Conservation (phyloP, 2,888 invertebrate genomes). For the Phaonia tiefii region DNA sequence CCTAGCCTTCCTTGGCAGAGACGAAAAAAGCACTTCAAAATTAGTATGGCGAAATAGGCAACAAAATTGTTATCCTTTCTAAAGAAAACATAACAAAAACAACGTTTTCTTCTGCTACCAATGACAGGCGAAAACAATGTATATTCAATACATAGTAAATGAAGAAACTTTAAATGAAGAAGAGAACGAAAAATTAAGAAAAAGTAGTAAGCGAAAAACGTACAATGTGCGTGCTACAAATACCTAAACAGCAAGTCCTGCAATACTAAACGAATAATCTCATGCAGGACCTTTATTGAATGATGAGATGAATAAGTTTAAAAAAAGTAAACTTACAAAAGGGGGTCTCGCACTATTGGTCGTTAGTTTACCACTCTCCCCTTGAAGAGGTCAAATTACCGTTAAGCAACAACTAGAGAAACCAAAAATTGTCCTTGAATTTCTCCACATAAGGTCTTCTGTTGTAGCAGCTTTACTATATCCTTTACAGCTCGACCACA, state of each 20-base stretch:
- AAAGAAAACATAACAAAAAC: too few relatives aligned
- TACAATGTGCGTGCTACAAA: background rate
- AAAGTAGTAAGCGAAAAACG: too few relatives aligned
- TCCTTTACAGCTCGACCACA: too few relatives aligned
- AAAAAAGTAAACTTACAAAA: background rate
- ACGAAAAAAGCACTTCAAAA: constrained; percentile 29
- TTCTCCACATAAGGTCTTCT: too few relatives aligned
- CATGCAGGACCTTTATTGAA: too few relatives aligned
- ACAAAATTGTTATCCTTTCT: background rate
- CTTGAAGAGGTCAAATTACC: constrained; percentile 10
- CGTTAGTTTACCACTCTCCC: background rate
- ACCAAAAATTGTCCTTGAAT: too few relatives aligned
- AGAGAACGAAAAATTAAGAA: background rate
- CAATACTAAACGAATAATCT: background rate
- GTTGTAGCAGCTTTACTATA: too few relatives aligned
- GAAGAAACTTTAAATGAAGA: constrained; percentile 14
- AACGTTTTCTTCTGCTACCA: too few relatives aligned
- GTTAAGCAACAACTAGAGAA: background rate
- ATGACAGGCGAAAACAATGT: background rate
- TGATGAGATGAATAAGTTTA: too few relatives aligned
- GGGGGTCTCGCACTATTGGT: background rate
- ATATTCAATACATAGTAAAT: background rate
- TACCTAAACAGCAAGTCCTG: background rate
- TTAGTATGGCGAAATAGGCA: background rate
- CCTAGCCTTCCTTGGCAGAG: background rate